Evolutionary conservation across 1,140 invertebrate genomes (phyloP).

Genomic region (Planococcus citri): DNA sequence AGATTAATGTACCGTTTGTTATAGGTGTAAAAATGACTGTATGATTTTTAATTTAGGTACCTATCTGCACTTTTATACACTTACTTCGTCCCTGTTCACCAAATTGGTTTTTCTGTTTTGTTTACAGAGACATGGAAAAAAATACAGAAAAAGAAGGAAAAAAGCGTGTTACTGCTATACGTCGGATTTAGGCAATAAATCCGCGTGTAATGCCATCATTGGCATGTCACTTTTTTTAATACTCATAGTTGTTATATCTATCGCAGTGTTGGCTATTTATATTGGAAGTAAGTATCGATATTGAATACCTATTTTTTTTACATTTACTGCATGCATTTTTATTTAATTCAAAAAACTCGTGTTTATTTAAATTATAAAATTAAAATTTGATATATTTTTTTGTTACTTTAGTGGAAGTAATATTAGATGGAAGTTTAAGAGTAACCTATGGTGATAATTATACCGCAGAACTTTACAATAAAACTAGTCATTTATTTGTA

Average conservation of each 20-base stretch:
- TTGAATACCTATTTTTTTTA: not conserved
- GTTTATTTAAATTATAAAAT: no score
- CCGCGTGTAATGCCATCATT: not conserved
- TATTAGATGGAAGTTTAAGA: constrained; percentile 52
- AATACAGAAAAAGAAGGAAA: constrained; percentile 4
- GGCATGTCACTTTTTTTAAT: constrained; percentile 17
- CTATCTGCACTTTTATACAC: no score
- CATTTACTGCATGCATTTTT: not conserved
- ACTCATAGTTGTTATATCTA: constrained; percentile 49
- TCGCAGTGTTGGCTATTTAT: constrained; percentile 60
- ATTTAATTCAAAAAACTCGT: no score
- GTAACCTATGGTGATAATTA: constrained; percentile 53
- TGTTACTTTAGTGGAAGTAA: constrained; percentile 45
- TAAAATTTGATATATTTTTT: not conserved
- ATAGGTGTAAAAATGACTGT: not conserved
- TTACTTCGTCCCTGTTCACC: not conserved
- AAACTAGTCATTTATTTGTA: constrained; percentile 39
- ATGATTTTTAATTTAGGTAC: not conserved
- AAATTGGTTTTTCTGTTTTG: not conserved
- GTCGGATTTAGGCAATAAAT: not conserved
- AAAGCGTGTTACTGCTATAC: constrained; percentile 10
- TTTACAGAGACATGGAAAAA: not conserved
- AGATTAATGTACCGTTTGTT: not conserved
- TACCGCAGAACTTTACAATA: constrained; percentile 40
- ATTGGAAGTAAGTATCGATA: constrained; percentile 47